Conservation (phyloP, 2,797 vertebrate genomes). For the Falco concolor region DNA sequence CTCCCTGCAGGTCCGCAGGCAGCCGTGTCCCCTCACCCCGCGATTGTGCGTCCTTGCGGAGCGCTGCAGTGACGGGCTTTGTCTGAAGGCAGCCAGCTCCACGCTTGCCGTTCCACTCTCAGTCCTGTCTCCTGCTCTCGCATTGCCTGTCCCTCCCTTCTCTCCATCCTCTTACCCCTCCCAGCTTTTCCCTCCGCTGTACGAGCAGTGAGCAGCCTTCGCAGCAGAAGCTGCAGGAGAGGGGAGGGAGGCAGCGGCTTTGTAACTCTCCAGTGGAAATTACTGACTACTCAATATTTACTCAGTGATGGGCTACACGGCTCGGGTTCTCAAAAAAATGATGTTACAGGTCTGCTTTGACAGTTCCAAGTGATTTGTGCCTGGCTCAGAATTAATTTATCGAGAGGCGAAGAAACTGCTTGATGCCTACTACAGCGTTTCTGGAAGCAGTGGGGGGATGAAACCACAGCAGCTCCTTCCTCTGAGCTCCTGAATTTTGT, state of each 20-base stretch:
- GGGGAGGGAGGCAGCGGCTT: conserved; percentile 32
- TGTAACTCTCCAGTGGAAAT: background rate
- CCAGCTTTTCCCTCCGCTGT: conserved; percentile 57
- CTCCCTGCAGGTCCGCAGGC: background rate
- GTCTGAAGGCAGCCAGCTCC: conserved; percentile 70
- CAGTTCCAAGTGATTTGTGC: conserved; percentile 22
- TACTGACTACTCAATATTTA: background rate
- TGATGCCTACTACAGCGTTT: conserved; percentile 2
- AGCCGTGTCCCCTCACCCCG: background rate
- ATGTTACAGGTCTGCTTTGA: background rate
- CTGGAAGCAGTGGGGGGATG: background rate
- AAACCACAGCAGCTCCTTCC: background rate
- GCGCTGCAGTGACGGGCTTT: conserved; percentile 67
- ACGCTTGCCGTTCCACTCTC: conserved; percentile 45
- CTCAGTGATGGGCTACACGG: background rate
- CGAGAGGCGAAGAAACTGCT: background rate
- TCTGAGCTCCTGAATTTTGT: background rate
- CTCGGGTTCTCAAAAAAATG: background rate
- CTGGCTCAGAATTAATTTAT: conserved; percentile 26
- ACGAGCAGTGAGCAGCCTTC: conserved; percentile 53
- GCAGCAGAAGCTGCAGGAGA: conserved; percentile 35
- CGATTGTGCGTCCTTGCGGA: background rate
- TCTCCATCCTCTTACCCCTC: conserved; percentile 63
- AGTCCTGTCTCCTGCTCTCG: conserved; percentile 56
- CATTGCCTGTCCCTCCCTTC: conserved; percentile 69